Conservation (phyloP, 2,113 vertebrate species). For the Mugil cephalus region DNA sequence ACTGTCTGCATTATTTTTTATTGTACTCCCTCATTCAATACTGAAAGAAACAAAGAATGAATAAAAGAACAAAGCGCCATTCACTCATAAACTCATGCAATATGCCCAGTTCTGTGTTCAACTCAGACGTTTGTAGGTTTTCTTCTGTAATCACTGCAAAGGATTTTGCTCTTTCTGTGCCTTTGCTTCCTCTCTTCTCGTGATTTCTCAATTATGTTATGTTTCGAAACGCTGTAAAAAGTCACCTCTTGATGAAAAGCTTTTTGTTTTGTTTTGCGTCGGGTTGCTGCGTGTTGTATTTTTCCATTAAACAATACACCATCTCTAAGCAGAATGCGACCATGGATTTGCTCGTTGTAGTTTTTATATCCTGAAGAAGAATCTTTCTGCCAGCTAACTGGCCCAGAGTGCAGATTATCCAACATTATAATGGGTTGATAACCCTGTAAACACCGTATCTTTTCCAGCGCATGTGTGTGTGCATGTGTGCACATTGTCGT, state of each 20-base stretch:
- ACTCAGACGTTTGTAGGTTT: conserved; percentile 2
- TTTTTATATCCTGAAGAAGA: conserved; percentile 61
- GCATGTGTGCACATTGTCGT: background rate
- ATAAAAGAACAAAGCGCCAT: background rate
- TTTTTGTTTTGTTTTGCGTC: background rate
- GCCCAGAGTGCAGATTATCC: conserved; percentile 64
- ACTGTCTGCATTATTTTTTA: no score
- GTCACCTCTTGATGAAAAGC: conserved; percentile 28
- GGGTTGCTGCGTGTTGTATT: conserved; percentile 4
- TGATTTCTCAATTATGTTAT: conserved; percentile 2
- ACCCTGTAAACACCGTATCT: conserved; percentile 58
- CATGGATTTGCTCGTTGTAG: conserved; percentile 36
- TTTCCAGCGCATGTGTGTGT: conserved; percentile 11
- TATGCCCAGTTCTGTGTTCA: conserved; percentile 5
- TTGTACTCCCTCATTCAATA: no score
- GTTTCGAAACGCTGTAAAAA: conserved; percentile 36
- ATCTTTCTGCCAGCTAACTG: conserved; percentile 52
- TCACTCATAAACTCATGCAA: background rate
- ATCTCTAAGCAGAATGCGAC: conserved; percentile 10
- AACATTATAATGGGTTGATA: conserved; percentile 59
- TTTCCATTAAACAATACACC: conserved; percentile 3
- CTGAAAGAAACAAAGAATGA: background rate
- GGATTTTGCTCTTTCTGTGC: background rate
- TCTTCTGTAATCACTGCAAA: conserved; percentile 14
- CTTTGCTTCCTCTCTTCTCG: conserved; percentile 2